These are phyloP conservation scores for Oreochromis spilurus DNA, from an alignment of 2,113 vertebrate genomes.

Conservation along the genomic window DNA sequence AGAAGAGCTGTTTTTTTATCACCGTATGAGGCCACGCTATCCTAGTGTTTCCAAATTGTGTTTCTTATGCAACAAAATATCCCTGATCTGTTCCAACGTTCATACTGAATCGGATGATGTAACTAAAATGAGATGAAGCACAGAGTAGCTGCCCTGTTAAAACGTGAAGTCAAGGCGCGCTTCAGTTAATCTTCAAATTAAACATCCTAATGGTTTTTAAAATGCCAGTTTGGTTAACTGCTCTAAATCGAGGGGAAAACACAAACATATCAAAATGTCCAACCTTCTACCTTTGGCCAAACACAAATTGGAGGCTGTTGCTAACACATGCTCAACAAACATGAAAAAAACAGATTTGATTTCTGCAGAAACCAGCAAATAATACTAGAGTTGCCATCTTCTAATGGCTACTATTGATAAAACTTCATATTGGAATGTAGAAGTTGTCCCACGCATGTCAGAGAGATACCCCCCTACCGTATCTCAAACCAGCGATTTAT, in stretches of 20 bases:
- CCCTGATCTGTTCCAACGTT: neutral
- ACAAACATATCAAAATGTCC: neutral
- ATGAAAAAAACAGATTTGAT: neutral
- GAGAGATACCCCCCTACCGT: rapidly evolving
- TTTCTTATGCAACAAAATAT: neutral
- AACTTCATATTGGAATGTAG: neutral
- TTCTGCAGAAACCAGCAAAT: neutral
- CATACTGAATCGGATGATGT: neutral
- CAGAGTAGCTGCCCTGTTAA: neutral
- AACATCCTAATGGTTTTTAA: neutral
- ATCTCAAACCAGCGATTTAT: neutral
- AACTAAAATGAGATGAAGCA: neutral
- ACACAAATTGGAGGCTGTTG: neutral
- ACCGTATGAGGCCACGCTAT: neutral
- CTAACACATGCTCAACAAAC: neutral
- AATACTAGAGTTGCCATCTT: neutral
- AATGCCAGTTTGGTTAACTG: neutral
- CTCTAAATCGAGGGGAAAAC: neutral
- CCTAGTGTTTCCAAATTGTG: neutral
- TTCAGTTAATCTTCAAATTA: neutral
- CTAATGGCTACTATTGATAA: neutral
- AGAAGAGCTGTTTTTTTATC: neutral
- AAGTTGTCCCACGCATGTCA: neutral
- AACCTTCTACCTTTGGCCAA: neutral
- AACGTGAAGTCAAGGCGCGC: neutral